phyloP scores from a whole-genome alignment of 2,888 invertebrate species.

The Sarcophaga rosellei region DNA sequence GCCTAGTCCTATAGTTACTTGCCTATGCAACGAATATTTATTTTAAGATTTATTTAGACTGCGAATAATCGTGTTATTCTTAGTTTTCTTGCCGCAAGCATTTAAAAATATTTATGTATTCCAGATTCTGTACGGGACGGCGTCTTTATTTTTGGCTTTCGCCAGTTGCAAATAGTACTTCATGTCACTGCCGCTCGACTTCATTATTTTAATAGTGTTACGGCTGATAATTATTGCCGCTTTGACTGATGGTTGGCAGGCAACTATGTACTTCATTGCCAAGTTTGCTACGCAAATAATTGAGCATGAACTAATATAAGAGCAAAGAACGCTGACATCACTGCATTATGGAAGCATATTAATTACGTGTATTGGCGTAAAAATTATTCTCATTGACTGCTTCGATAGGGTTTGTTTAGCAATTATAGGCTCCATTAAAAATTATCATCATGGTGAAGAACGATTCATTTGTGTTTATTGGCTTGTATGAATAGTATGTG shows the following conservation, averaged over 20 bases:
- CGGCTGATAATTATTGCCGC: conserved; percentile 75
- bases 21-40: too few species aligned
- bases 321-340: not conserved
- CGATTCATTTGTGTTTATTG: too few species aligned
- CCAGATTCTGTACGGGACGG: too few species aligned
- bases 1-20: too few species aligned
- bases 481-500: too few species aligned
- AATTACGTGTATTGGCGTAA: not conserved
- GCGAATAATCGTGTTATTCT: not conserved
- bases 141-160: not conserved
- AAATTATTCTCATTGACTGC: not conserved
- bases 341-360: conserved; percentile 5
- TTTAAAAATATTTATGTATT: conserved; percentile 5
- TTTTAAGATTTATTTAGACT: too few species aligned
- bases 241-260: conserved; percentile 73
- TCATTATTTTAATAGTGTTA: conserved; percentile 69
- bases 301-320: conserved; percentile 72
- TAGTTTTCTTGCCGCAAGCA: conserved; percentile 1
- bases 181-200: conserved; percentile 49
- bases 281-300: conserved; percentile 73
- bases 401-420: not conserved
- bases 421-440: conserved; percentile 37
- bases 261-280: conserved; percentile 67
- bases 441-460: not conserved
- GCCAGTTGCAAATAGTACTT: conserved; percentile 10